These are phyloP conservation scores for Philypnodon macrostomus DNA, from an alignment of 2,797 vertebrate species.

Conservation along the genomic window DNA sequence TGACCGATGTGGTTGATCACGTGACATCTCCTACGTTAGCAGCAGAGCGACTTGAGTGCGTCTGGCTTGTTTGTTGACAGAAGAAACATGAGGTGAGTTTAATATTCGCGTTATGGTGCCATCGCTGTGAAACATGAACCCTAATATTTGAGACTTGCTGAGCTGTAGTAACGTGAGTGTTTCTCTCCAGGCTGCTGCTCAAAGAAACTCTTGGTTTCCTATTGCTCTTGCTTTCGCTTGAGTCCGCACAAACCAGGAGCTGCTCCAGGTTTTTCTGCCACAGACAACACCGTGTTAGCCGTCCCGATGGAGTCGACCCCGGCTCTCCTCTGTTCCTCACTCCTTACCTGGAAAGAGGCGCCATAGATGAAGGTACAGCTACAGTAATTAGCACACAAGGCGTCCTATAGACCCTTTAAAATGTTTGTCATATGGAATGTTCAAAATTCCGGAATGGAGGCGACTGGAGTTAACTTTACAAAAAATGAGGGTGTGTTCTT, in stretches of 20 bases:
- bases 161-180: conserved; percentile 21
- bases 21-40: neutral
- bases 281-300: conserved; percentile 56
- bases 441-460: too few species aligned
- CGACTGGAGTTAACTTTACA: too few species aligned
- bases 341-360: conserved; percentile 80
- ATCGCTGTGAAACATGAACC: conserved; percentile 18
- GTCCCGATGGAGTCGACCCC: conserved; percentile 56
- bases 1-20: neutral
- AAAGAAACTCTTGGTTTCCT: conserved; percentile 49
- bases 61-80: neutral
- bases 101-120: neutral
- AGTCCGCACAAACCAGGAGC: conserved; percentile 39
- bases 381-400: too few species aligned
- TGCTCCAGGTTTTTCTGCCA: conserved; percentile 76
- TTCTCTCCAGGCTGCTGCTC: conserved; percentile 19
- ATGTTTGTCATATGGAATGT: too few species aligned
- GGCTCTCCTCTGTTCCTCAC: conserved; percentile 84
- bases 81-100: conserved; percentile 47
- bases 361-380: conserved; percentile 72
- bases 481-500: too few species aligned
- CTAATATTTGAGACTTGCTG: neutral
- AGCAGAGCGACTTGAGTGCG: neutral
- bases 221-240: conserved; percentile 50
- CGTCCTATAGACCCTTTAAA: too few species aligned